These are phyloP conservation scores for Gallinago nigripennis DNA, from an alignment of 2,797 vertebrate genomes.

Conservation along the genomic window DNA sequence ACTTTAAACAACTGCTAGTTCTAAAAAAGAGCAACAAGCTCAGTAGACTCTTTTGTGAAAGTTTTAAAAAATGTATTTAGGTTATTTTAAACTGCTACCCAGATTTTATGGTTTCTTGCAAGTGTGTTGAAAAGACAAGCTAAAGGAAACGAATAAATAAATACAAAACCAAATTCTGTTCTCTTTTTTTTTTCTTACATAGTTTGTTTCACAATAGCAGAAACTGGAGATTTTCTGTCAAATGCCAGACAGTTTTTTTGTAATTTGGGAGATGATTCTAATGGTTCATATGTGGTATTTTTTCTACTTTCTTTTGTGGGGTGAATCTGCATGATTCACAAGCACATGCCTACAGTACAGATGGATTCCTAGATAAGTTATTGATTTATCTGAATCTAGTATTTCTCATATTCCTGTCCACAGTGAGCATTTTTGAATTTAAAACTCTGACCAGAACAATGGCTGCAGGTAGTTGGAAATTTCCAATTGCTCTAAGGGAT, in stretches of 20 bases:
- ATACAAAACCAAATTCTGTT: not conserved
- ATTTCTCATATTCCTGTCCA: not conserved
- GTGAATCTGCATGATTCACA: not conserved
- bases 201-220: not conserved
- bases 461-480: not conserved
- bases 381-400: not conserved
- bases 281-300: not conserved
- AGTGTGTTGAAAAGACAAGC: not conserved
- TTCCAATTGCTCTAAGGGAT: not conserved
- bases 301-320: not conserved
- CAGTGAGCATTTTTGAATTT: not conserved
- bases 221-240: not conserved
- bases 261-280: not conserved
- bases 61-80: not conserved
- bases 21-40: not conserved
- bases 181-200: not conserved
- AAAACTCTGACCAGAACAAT: not conserved
- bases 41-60: not conserved
- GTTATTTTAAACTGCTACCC: not conserved
- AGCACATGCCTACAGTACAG: not conserved
- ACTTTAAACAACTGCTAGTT: not conserved
- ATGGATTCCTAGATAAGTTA: not conserved
- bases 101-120: not conserved
- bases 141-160: not conserved
- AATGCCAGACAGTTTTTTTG: not conserved